A percentile compares a stretch with the other conserved stretches of the same genome.
phyloP scores from a whole-genome alignment of 2,888 invertebrate genomes.

The Lysandra bellargus region DNA sequence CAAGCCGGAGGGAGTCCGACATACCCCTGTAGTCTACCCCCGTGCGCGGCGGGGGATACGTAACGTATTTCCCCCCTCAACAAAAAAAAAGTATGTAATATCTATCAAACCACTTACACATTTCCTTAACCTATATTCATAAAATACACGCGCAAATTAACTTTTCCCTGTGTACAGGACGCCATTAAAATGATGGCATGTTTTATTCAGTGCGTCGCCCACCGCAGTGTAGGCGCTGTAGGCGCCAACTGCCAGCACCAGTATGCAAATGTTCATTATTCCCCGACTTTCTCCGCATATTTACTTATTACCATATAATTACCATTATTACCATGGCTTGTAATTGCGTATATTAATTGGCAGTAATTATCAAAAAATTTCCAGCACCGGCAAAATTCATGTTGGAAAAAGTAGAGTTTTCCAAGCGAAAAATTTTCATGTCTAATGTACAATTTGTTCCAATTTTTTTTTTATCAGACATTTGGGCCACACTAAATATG shows the following conservation, averaged over 20 bases:
- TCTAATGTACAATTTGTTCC: not conserved
- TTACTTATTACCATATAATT: constrained; percentile 4
- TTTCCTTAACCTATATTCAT: not conserved
- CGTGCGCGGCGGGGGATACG: too few relatives aligned
- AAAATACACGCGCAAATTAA: not conserved
- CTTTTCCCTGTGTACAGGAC: not conserved
- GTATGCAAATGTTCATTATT: constrained; percentile 53
- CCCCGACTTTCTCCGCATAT: constrained; percentile 3
- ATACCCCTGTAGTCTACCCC: too few relatives aligned
- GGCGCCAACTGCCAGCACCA: constrained; percentile 45
- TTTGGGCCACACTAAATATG: too few relatives aligned
- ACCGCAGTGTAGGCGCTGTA: constrained; percentile 38
- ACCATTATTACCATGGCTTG: not conserved
- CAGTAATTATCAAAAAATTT: not conserved
- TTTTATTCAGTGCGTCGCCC: constrained; percentile 25
- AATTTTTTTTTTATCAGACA: too few relatives aligned
- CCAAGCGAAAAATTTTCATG: not conserved
- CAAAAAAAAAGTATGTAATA: too few relatives aligned
- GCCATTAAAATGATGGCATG: constrained; percentile 22
- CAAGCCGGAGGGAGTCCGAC: too few relatives aligned
- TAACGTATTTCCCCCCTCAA: too few relatives aligned
- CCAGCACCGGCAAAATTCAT: not conserved
- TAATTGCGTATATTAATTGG: not conserved
- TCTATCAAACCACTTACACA: not conserved
- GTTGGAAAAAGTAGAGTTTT: not conserved